phyloP scores from a whole-genome alignment of 1,140 invertebrate genomes.

The Drosophila tani region DNA sequence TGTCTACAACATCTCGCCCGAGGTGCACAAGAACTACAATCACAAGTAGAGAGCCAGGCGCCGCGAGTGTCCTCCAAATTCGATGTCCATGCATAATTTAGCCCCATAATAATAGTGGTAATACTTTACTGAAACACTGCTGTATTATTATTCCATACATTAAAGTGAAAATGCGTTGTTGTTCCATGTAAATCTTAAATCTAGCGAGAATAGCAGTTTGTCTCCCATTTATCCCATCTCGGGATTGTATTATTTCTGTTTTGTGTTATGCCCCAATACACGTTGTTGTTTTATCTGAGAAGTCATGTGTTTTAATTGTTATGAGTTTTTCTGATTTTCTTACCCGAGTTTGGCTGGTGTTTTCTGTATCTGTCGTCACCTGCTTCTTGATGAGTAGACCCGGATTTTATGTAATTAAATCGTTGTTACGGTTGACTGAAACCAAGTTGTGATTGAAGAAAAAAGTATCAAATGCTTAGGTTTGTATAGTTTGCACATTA shows the following conservation, averaged over 20 bases:
- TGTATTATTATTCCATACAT: slow-evolving; percentile 83
- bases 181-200: slow-evolving; percentile 39
- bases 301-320: slow-evolving; percentile 35
- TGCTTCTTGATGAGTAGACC: too few species aligned
- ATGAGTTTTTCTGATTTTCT: not conserved
- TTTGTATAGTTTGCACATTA: too few species aligned
- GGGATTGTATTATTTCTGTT: slow-evolving; percentile 54
- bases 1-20: slow-evolving; percentile 95
- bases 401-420: too few species aligned
- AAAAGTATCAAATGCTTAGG: too few species aligned
- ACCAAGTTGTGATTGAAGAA: too few species aligned
- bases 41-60: slow-evolving; percentile 76
- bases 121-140: slow-evolving; percentile 61
- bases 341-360: not conserved
- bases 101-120: slow-evolving; percentile 75
- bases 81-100: slow-evolving; percentile 77
- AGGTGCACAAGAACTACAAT: slow-evolving; percentile 94
- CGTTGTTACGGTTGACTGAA: too few species aligned
- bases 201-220: slow-evolving; percentile 15
- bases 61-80: slow-evolving; percentile 60
- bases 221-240: not conserved
- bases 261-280: slow-evolving; percentile 67
- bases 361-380: not conserved
- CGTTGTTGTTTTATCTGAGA: slow-evolving; percentile 52
- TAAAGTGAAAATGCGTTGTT: slow-evolving; percentile 74